phyloP scores from a whole-genome alignment of 2,113 vertebrate genomes.

The Urocitellus parryii region DNA sequence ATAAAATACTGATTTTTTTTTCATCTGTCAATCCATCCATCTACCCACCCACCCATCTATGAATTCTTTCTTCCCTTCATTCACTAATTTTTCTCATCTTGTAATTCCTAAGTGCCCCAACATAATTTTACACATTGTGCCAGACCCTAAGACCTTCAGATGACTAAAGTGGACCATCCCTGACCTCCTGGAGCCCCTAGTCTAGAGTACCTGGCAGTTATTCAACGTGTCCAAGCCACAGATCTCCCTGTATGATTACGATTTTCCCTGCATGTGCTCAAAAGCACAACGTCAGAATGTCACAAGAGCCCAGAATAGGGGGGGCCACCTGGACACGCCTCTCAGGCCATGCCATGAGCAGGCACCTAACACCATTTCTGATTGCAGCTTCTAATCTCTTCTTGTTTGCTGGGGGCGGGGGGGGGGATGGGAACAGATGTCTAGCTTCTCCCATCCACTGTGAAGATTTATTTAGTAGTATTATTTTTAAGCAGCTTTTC shows the following conservation, averaged over 20 bases:
- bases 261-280: too few species aligned
- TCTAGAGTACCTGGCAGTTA: background rate
- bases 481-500: conserved; percentile 78
- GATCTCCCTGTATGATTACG: background rate
- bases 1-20: background rate
- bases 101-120: background rate
- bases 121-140: background rate
- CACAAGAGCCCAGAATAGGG: background rate
- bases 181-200: background rate
- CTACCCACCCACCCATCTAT: background rate
- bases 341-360: accelerated
- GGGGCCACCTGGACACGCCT: background rate
- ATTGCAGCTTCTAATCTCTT: background rate
- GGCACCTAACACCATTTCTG: background rate
- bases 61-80: too few species aligned
- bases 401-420: background rate
- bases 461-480: conserved; percentile 68
- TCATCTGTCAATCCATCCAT: background rate
- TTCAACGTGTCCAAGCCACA: background rate
- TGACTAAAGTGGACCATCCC: background rate
- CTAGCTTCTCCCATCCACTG: conserved; percentile 50
- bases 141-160: background rate
- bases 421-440: conserved; percentile 19
- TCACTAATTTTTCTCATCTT: background rate
- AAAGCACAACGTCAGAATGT: background rate